Base-by-base conservation (phyloP, 2,113 vertebrate species). In the Elachura formosa region DNA sequence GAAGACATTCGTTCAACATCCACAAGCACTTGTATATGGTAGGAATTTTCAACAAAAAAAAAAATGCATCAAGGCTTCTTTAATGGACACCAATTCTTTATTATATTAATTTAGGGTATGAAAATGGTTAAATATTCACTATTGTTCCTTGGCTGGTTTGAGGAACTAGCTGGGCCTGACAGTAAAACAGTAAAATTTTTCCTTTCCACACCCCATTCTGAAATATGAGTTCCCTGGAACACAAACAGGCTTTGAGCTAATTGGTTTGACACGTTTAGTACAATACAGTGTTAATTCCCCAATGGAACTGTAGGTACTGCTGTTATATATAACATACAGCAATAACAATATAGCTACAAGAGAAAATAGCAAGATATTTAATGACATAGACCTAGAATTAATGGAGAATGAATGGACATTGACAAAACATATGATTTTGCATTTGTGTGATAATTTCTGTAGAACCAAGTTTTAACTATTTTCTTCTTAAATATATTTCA, bases 201-300 rank as follows among this genome's bases (percentile, higher is more conserved):
- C 90, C 89, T 96, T 92, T 87, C 83, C 86, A 84, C 83, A 84
- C 91, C 80, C 86, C 9, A 24, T 63, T 90, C 45, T 92, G 79
- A 94, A 89, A 72, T 92, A 81, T n/a, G 40, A 90, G 69, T 52
- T 87, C 73, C 24, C 45, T 92, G 73, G 49, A 92, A 91, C 73
- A 91, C 41, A 72, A 87, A 78, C 61, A 90, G 23, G 10, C 10
- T 90, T 93, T 89, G 69, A 93, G 58, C 8, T 85, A 79, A 76
- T 82, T 82, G 72, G 68, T 84, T 91, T 34, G 48, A 87, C 41
- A 93, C 2, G 2, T 88, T 92, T 76, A 59, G 76, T 46, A 82
- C 10, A 88, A 78, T 21, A 16, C 14, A 52, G 29, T 51, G 11
- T 55, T 73, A 94, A 73, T 87, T 79, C 26, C 24, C 31, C 2